Evolutionary conservation across 2,113 vertebrate genomes (phyloP), one percentile per base, ranked within the genome.

Genomic region (Dicaeum eximium): DNA sequence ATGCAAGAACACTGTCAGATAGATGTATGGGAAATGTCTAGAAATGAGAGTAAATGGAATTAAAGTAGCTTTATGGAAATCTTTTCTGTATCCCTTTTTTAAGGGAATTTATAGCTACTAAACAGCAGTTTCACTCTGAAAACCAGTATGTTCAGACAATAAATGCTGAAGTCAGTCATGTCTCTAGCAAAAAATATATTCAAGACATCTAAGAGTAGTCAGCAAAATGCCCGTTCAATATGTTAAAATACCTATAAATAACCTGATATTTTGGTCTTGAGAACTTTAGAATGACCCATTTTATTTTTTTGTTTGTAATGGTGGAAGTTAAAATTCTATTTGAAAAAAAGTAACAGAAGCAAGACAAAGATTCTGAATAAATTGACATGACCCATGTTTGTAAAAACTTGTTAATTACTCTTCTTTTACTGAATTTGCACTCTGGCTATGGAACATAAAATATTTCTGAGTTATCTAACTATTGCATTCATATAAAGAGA

Each of bases 391-490:
- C 2, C 16, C 6, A 7, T 61, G 28, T 53, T 62, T 69, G 6
- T 67, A 77, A 66, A 71, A 62, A 17, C n/a, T 66, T 85, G 7
- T 50, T 67, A 44, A 22, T 65, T 44, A 53, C 7, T 81, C 31
- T 85, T 20, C 21, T 65, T 70, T 69, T 48, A 54, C 33, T 67
- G 30, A 75, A 30, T 61, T 66, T 71, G 5, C 18, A 27, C 27
- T 86, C 33, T 60, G 13, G 2, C 4, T 71, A 5, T 47, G 17
- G 33, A 66, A 31, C 2, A 40, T 3, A 12, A 0, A 2, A 6
- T 53, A 23, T 51, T 86, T 89, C 50, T 77, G 31, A 89, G 51
- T 24, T 4, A 31, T 23, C 5, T 56, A 37, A 65, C 11, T 7
- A 9, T 7, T 58, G 19, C 8, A 31, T 53, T 80, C 6, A 7